These are phyloP conservation scores for Clivina fossor DNA, from an alignment of 2,888 invertebrate species.

Conservation along the genomic window DNA sequence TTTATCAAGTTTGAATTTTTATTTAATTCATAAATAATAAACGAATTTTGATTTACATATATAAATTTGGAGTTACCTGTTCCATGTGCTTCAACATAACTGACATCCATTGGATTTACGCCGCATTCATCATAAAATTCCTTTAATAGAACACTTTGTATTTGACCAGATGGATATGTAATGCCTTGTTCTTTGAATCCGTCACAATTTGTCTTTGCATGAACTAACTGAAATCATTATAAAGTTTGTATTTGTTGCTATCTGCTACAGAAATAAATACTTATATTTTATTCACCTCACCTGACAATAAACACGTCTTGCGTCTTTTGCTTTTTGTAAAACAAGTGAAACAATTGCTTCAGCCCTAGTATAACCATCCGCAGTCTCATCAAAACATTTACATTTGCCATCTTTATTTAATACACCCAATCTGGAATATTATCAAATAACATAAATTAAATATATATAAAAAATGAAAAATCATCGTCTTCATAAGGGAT, in stretches of 20 bases:
- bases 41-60: too few species aligned
- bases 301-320: conserved; percentile 57
- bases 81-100: conserved; percentile 86
- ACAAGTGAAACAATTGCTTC: conserved; percentile 73
- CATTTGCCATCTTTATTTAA: conserved; percentile 84
- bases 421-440: conserved; percentile 63
- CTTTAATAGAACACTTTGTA: conserved; percentile 62
- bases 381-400: conserved; percentile 85
- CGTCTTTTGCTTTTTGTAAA: conserved; percentile 65
- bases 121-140: conserved; percentile 71
- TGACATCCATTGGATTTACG: conserved; percentile 68
- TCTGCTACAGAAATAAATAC: too few species aligned
- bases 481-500: too few species aligned
- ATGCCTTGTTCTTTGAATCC: conserved; percentile 51
- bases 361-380: conserved; percentile 81
- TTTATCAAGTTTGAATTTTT: too few species aligned
- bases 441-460: neutral
- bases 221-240: conserved; percentile 42
- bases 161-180: conserved; percentile 52
- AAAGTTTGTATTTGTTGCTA: too few species aligned
- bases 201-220: conserved; percentile 50
- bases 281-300: too few species aligned
- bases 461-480: conserved; percentile 1
- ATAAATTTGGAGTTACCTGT: too few species aligned
- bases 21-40: too few species aligned